Conservation (phyloP, 2,888 invertebrate genomes). For the Amiota communis region DNA sequence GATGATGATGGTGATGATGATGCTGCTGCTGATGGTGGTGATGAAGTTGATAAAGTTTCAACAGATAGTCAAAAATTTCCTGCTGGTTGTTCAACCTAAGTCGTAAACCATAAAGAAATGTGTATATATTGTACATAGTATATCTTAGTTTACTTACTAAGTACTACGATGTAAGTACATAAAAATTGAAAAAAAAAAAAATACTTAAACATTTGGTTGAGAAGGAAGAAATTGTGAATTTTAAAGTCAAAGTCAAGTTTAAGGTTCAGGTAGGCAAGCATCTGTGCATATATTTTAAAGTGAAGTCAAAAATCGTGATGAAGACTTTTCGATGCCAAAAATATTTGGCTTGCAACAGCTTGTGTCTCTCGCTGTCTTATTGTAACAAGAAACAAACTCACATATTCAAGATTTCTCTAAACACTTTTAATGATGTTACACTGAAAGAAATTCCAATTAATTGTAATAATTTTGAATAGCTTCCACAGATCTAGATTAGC, state of each 20-base stretch:
- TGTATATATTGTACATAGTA: not conserved
- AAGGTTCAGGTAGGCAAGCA: constrained; percentile 62
- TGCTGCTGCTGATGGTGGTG: not conserved
- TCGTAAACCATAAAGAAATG: constrained; percentile 19
- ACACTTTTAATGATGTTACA: constrained; percentile 61
- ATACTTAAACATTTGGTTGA: constrained; percentile 18
- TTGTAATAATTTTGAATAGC: too few relatives aligned
- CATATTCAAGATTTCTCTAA: constrained; percentile 45
- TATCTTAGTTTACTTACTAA: too few relatives aligned
- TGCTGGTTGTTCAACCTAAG: not conserved
- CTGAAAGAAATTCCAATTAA: too few relatives aligned
- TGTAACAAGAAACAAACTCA: too few relatives aligned
- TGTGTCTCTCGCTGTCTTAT: too few relatives aligned
- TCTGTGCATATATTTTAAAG: constrained; percentile 62
- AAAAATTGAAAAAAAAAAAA: constrained; percentile 62
- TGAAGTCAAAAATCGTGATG: constrained; percentile 47
- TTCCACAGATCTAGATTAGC: too few relatives aligned
- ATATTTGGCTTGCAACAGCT: constrained; percentile 47
- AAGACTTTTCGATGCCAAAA: constrained; percentile 57
- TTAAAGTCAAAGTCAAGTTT: constrained; percentile 61
- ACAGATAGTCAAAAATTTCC: constrained; percentile 23
- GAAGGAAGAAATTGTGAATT: constrained; percentile 20
- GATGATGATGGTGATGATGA: not conserved
- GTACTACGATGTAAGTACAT: constrained; percentile 17
- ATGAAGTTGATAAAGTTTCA: constrained; percentile 26